Evolutionary conservation across 1,140 invertebrate genomes (phyloP), one percentile per base, ranked within the genome.

Genomic region (Anastatus disparis): DNA sequence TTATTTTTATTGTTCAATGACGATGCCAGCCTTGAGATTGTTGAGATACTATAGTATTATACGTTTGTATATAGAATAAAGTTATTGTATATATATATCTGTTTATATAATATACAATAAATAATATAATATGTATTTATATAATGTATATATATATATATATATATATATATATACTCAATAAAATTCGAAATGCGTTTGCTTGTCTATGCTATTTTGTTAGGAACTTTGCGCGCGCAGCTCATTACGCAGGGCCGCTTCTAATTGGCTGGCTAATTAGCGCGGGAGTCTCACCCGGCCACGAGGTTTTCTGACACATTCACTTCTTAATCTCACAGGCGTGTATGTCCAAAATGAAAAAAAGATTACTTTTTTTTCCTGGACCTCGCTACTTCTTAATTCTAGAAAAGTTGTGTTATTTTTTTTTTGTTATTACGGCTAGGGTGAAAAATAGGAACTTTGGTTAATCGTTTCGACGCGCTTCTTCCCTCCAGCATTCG

Each of bases 151-250:
- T 58, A 22, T 58, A 42, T 46, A 13, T 31, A 15, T 24, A 24
- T 35, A 24, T 53, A 17, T 64, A 22, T 27, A 48, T 27, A 27
- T 48, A 12, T 35, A 35, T 6, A 35, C 4, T 35, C 31, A 10
- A 35, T 22, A 35, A 38, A 35, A 10, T 20, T 44, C 22, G 31
- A 15, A 48, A 7, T 40, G 20, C 13, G 15, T 38, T 24, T 35
- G 27, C n/a, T 38, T 38, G 3, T 24, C 26, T 1, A 24, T 44
- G 29, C 27, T 24, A 44, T 2, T 61, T 82, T n/a, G n/a, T n/a
- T 85, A 86, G 84, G 84, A 86, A 86, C 84, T 85, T 85, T 85
- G 83, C 83, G 81, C 82, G 83, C 84, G 83, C 84, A 85, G 80
- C 79, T 84, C 78, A 83, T 86, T 84, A 84, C 80, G 76, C 81